These are phyloP conservation scores for Pseudochaenichthys georgianus DNA, from an alignment of 2,797 vertebrate species.

Conservation along the genomic window DNA sequence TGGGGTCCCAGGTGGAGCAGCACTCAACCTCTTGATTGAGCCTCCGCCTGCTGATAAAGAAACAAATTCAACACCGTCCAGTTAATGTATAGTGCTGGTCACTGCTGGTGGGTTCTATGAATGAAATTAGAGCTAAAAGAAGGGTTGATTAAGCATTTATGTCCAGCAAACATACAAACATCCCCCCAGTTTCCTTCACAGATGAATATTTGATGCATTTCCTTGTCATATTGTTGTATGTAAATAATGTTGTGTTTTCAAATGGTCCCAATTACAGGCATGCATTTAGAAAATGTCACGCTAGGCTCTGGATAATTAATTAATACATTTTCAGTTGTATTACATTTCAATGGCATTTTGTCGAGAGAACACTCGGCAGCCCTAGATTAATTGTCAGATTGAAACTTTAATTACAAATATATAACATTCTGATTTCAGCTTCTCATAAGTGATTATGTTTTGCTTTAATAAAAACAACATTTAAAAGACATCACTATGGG, in stretches of 20 bases:
- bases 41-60: conserved; percentile 75
- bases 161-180: not conserved
- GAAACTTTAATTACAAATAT: not conserved
- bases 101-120: not conserved
- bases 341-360: not conserved
- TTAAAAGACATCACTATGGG: not conserved
- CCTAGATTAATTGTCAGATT: not conserved
- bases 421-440: not conserved
- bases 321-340: not conserved
- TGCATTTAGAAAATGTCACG: not conserved
- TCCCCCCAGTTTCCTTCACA: not conserved
- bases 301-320: not conserved
- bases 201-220: not conserved
- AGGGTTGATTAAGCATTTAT: not conserved
- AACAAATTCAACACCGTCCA: conserved; percentile 16
- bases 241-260: not conserved
- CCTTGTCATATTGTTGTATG: rapidly evolving
- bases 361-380: not conserved
- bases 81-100: conserved; percentile 8
- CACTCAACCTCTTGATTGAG: conserved; percentile 83
- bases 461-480: not conserved
- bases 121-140: not conserved
- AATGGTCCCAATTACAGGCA: not conserved
- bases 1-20: conserved; percentile 75
- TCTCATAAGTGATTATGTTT: not conserved